A percentile compares a stretch with the other conserved stretches of the same genome.
Conservation (phyloP, 1,140 invertebrate genomes). For the Eufriesea mexicana region DNA sequence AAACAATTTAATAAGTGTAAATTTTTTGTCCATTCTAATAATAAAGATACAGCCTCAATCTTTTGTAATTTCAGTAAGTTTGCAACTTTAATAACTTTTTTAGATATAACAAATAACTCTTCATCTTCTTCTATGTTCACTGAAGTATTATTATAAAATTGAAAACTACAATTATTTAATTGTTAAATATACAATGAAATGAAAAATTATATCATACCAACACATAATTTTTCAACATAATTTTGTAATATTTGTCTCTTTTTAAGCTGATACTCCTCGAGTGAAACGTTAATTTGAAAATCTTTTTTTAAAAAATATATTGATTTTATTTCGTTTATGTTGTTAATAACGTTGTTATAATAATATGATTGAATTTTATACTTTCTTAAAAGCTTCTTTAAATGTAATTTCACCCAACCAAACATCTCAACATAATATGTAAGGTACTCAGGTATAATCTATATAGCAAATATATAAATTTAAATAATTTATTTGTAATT, state of each 20-base stretch:
- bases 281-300: conserved; percentile 64
- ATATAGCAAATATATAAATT: conserved; percentile 25
- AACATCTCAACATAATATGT: conserved; percentile 59
- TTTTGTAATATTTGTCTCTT: conserved; percentile 64
- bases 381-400: conserved; percentile 52
- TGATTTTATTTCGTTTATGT: conserved; percentile 62
- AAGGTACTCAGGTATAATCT: conserved; percentile 55
- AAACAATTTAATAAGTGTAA: conserved; percentile 56
- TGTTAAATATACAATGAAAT: conserved; percentile 7
- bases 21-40: conserved; percentile 57
- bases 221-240: conserved; percentile 52
- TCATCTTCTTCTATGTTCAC: not conserved
- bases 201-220: conserved; percentile 57
- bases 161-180: conserved; percentile 7
- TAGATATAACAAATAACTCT: conserved; percentile 24
- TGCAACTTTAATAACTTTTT: conserved; percentile 64
- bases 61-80: conserved; percentile 59
- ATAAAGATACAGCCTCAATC: conserved; percentile 55
- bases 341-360: conserved; percentile 45
- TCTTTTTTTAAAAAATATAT: conserved; percentile 67
- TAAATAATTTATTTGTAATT: conserved; percentile 1
- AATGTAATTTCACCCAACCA: conserved; percentile 62
- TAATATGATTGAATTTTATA: conserved; percentile 25
- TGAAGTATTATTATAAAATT: conserved; percentile 37
- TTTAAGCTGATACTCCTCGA: conserved; percentile 56